A percentile compares a stretch with the other conserved stretches of the same genome.
phyloP scores from a whole-genome alignment of 2,888 invertebrate species.

The Tholera decimalis region DNA sequence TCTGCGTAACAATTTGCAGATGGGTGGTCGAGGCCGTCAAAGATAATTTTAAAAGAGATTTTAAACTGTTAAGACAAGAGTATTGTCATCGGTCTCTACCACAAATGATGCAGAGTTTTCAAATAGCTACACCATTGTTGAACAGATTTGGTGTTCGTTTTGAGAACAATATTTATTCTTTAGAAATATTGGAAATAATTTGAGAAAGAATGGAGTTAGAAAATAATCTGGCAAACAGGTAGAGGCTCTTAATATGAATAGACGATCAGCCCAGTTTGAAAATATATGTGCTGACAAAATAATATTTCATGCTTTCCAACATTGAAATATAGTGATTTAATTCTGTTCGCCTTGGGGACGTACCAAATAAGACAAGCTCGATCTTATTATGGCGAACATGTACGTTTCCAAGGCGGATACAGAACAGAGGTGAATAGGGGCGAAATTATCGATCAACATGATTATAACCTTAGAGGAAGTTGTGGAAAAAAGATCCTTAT shows the following conservation, averaged over 20 bases:
- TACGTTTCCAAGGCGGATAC: neutral
- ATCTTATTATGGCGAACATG: conserved; percentile 3
- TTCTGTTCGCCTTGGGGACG: too few species aligned
- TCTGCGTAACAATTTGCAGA: neutral
- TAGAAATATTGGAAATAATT: neutral
- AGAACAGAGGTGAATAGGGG: too few species aligned
- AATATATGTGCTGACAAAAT: neutral
- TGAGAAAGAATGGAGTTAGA: neutral
- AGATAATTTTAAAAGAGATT: conserved; percentile 1
- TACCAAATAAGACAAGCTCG: conserved; percentile 6
- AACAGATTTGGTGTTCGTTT: conserved; percentile 5
- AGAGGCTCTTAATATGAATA: too few species aligned
- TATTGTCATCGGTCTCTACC: conserved; percentile 12
- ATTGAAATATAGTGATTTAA: too few species aligned
- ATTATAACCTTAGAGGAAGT: neutral
- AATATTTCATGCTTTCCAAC: neutral
- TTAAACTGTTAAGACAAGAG: conserved; percentile 9
- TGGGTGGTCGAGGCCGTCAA: conserved; percentile 5
- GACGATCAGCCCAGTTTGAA: neutral
- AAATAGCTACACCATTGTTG: conserved; percentile 1
- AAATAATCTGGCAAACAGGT: too few species aligned
- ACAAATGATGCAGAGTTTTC: conserved; percentile 9
- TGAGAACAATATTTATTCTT: neutral
- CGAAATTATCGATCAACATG: neutral
- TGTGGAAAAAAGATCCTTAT: too few species aligned